Evolutionary conservation across 2,888 invertebrate species (phyloP).

Genomic region (Entomobrya proxima): DNA sequence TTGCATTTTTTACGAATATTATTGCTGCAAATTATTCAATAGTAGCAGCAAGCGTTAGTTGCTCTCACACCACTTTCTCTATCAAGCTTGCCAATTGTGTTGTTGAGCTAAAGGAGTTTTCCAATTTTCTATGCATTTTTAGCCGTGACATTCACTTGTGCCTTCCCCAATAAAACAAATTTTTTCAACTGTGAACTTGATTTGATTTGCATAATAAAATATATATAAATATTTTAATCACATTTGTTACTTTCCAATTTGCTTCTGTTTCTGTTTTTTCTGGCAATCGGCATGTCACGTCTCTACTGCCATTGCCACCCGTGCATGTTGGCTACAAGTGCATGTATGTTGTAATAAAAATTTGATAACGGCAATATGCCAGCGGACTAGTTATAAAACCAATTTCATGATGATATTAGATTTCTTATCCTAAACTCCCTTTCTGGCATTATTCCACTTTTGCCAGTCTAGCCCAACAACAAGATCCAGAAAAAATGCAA

Average conservation of each 20-base stretch:
- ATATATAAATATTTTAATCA: no score
- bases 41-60: neutral
- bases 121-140: neutral
- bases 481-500: neutral
- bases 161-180: neutral
- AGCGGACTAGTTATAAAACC: neutral
- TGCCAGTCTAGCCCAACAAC: neutral
- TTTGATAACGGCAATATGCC: constrained; percentile 7
- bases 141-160: constrained; percentile 18
- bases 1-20: no score
- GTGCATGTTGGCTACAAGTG: no score
- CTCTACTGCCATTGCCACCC: neutral
- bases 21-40: no score
- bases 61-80: neutral
- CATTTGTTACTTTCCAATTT: neutral
- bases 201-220: neutral
- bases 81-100: neutral
- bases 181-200: neutral
- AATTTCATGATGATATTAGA: neutral
- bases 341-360: no score
- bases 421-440: no score
- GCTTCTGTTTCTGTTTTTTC: neutral
- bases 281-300: neutral
- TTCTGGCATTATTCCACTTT: neutral
- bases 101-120: neutral